Percentiles rank a stretch among this genome's conserved stretches.
Evolutionary conservation across 2,113 vertebrate genomes (phyloP).

Genomic region (Etia nguti): DNA sequence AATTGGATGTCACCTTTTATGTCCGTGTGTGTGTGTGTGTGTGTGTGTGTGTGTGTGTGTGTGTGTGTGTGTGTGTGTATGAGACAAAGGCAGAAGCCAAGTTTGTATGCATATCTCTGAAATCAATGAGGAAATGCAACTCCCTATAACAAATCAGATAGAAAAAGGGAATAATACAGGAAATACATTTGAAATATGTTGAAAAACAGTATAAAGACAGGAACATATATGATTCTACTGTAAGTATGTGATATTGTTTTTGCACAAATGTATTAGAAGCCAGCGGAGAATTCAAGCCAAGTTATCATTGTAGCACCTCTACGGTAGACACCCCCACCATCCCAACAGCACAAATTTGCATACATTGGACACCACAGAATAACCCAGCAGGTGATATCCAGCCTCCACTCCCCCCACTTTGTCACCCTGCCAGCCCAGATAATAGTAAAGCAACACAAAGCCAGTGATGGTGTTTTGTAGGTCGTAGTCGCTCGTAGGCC

Average conservation of each 20-base stretch:
- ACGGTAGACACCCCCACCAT: neutral
- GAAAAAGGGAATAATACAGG: neutral
- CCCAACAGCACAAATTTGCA: neutral
- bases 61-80: no score
- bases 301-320: neutral
- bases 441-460: conserved; percentile 6
- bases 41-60: no score
- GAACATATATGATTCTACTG: neutral
- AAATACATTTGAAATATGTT: neutral
- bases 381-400: conserved; percentile 27
- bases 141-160: neutral
- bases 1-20: no score
- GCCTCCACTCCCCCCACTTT: neutral
- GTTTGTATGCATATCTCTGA: neutral
- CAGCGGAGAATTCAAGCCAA: neutral
- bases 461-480: neutral
- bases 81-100: neutral
- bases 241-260: neutral
- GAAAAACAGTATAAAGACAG: neutral
- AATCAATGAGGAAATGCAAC: neutral
- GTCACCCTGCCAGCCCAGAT: neutral
- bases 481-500: neutral
- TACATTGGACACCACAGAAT: neutral
- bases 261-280: neutral
- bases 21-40: no score